These are phyloP conservation scores for Grammomys surdaster DNA, from an alignment of 2,113 vertebrate genomes.

Conservation along the genomic window DNA sequence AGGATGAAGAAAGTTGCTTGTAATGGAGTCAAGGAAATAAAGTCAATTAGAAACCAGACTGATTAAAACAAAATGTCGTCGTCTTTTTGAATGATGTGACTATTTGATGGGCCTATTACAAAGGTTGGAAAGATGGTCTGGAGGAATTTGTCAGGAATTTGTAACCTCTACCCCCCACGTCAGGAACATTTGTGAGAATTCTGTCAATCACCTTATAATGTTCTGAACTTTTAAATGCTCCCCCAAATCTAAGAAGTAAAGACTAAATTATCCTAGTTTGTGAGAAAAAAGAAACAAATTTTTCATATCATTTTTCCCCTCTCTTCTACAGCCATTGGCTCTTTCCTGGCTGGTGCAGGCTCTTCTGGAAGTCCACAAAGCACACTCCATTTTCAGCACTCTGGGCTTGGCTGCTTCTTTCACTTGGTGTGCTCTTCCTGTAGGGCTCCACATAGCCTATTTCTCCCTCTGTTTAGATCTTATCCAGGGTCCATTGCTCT, in stretches of 20 bases:
- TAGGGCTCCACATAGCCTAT: not conserved
- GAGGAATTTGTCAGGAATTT: not conserved
- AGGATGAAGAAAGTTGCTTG: not conserved
- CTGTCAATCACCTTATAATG: not conserved
- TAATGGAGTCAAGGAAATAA: not conserved
- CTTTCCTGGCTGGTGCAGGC: fast-evolving
- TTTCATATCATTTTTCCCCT: not conserved
- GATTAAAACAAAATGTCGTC: not conserved
- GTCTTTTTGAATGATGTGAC: not conserved
- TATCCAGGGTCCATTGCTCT: not conserved
- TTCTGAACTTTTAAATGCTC: not conserved
- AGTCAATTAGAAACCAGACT: conserved; percentile 1
- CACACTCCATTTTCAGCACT: not conserved
- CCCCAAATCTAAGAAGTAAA: not conserved
- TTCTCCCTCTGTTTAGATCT: not conserved
- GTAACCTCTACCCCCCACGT: not conserved
- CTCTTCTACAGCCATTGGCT: not conserved
- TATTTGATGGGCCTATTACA: not conserved
- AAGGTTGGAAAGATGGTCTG: not conserved
- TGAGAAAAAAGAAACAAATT: not conserved
- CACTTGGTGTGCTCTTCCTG: not conserved
- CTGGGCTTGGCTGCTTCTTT: not conserved
- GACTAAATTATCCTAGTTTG: not conserved
- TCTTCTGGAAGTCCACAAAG: not conserved
- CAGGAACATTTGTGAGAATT: not conserved